phyloP scores from a whole-genome alignment of 2,888 invertebrate genomes.

The Cheilosia scutellata region DNA sequence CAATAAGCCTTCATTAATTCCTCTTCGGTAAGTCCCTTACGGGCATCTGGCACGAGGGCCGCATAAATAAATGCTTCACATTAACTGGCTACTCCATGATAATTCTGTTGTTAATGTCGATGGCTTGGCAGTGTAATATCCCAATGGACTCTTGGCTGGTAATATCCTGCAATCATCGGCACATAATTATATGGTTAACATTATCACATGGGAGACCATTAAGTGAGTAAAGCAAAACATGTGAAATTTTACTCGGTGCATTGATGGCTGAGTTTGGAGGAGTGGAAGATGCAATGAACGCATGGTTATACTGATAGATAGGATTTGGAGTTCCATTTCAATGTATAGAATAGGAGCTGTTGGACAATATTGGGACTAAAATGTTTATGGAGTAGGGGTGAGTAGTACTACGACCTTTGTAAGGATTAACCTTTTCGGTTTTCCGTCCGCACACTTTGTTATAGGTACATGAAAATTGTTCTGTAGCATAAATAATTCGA shows the following conservation, averaged over 20 bases:
- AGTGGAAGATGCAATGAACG: not conserved
- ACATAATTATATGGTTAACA: conserved; percentile 60
- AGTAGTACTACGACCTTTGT: no score
- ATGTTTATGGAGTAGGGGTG: no score
- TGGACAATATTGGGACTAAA: no score
- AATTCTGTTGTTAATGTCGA: conserved; percentile 55
- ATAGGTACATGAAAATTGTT: no score
- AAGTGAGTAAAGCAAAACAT: conserved; percentile 15
- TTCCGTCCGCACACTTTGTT: no score
- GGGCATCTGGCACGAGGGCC: conserved; percentile 20
- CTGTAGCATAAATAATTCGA: no score
- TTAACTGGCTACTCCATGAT: conserved; percentile 52
- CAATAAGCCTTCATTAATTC: conserved; percentile 35
- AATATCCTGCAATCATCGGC: conserved; percentile 53
- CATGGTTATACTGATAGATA: not conserved
- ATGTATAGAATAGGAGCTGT: no score
- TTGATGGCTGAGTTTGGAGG: not conserved
- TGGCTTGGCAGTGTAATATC: conserved; percentile 24
- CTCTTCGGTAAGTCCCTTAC: conserved; percentile 32
- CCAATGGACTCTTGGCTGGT: conserved; percentile 51
- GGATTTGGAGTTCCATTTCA: no score
- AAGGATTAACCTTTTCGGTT: no score
- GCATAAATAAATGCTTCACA: conserved; percentile 55
- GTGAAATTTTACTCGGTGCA: not conserved
- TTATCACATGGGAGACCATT: conserved; percentile 43